Conservation (phyloP, 2,888 invertebrate species). For the Idaea straminata region DNA sequence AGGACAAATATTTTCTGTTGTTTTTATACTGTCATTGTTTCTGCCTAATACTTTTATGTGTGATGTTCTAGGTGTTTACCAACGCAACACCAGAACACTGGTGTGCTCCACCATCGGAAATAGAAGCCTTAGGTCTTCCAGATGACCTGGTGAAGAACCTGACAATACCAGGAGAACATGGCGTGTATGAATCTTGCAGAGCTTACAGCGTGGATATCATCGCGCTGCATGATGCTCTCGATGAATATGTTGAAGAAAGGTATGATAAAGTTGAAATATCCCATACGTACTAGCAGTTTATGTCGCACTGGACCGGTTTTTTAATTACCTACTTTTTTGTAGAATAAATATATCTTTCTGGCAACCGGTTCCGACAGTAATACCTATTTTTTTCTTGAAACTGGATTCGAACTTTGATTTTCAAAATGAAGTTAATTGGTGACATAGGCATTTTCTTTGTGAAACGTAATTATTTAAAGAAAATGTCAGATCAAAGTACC, state of each 20-base stretch:
- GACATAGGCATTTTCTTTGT: too few relatives aligned
- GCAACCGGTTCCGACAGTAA: too few relatives aligned
- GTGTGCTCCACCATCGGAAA: slow-evolving; percentile 80
- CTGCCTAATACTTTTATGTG: background rate
- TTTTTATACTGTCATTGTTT: background rate
- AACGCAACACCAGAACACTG: slow-evolving; percentile 85
- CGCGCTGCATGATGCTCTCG: slow-evolving; percentile 46
- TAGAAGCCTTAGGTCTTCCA: slow-evolving; percentile 68
- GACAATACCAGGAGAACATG: slow-evolving; percentile 73
- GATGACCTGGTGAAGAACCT: slow-evolving; percentile 72
- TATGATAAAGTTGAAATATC: slow-evolving; percentile 20
- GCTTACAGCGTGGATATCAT: slow-evolving; percentile 74
- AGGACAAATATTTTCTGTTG: too few relatives aligned
- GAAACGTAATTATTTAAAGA: too few relatives aligned
- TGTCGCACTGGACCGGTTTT: too few relatives aligned
- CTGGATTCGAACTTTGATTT: too few relatives aligned
- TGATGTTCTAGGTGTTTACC: slow-evolving; percentile 80
- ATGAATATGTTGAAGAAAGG: slow-evolving; percentile 56
- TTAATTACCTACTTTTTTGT: too few relatives aligned
- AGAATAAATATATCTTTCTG: too few relatives aligned
- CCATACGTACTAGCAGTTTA: too few relatives aligned
- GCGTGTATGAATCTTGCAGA: slow-evolving; percentile 71
- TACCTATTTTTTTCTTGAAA: too few relatives aligned
- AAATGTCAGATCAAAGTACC: background rate
- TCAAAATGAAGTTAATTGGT: too few relatives aligned